Evolutionary conservation across 2,113 vertebrate genomes (phyloP).

Genomic region (Sturnira hondurensis): DNA sequence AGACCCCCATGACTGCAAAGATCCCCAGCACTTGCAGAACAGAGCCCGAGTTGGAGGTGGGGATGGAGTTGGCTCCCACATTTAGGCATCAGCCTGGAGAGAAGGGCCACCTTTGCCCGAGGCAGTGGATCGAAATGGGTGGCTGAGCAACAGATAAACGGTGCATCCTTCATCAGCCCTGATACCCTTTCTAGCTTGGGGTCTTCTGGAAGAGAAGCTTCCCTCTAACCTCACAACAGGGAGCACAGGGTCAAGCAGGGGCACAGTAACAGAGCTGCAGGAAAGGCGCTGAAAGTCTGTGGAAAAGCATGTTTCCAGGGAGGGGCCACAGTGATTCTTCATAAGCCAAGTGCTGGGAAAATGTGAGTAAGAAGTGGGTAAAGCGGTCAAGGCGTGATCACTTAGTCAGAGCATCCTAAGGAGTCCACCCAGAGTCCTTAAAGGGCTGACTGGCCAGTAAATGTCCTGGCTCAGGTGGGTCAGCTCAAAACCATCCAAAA

Average conservation of each 20-base stretch:
- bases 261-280: not conserved
- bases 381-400: not conserved
- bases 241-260: not conserved
- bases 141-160: not conserved
- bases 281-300: not conserved
- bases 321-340: not conserved
- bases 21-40: not conserved
- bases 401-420: not conserved
- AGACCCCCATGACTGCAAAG: not conserved
- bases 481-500: not conserved
- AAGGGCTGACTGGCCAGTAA: not conserved
- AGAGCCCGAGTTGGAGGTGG: not conserved
- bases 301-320: not conserved
- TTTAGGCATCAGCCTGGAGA: not conserved
- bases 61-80: not conserved
- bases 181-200: not conserved
- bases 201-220: not conserved
- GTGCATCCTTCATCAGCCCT: not conserved
- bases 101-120: not conserved
- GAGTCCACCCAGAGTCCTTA: not conserved
- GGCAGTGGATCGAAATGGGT: accelerated
- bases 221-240: not conserved
- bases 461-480: not conserved
- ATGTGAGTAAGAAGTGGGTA: constrained; percentile 15
- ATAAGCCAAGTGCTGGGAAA: not conserved